Evolutionary conservation across 2,888 invertebrate genomes (phyloP).

Genomic region (Polymixis lichenea): DNA sequence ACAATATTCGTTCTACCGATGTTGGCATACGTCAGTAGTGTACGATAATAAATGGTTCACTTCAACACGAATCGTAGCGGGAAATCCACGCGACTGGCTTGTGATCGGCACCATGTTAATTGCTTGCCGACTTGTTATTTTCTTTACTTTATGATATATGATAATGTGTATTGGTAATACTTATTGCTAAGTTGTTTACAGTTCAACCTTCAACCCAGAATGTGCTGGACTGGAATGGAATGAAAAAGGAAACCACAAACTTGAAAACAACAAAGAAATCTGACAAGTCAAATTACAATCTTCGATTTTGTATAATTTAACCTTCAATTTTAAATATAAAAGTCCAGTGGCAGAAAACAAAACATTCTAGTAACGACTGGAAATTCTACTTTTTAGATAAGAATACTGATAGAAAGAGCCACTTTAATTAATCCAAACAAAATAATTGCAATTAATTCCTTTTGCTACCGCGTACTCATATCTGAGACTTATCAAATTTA

Average conservation of each 20-base stretch:
- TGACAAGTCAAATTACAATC: slow-evolving; percentile 47
- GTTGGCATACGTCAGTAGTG: slow-evolving; percentile 83
- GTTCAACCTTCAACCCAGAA: slow-evolving; percentile 68
- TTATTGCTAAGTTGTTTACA: slow-evolving; percentile 76
- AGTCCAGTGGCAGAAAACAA: slow-evolving; percentile 26
- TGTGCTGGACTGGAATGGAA: slow-evolving; percentile 33
- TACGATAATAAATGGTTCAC: slow-evolving; percentile 89
- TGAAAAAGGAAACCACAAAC: slow-evolving; percentile 37
- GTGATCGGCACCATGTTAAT: slow-evolving; percentile 88
- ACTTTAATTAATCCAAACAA: slow-evolving; percentile 24
- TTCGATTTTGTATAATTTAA: slow-evolving; percentile 45
- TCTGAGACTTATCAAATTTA: slow-evolving; percentile 32
- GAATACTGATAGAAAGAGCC: slow-evolving; percentile 7
- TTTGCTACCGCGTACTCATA: slow-evolving; percentile 26
- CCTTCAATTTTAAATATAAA: slow-evolving; percentile 56
- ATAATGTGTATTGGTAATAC: slow-evolving; percentile 71
- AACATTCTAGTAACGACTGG: slow-evolving; percentile 10
- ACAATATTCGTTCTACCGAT: slow-evolving; percentile 73
- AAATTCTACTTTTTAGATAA: slow-evolving; percentile 45
- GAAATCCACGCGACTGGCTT: slow-evolving; percentile 88
- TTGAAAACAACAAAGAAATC: slow-evolving; percentile 48
- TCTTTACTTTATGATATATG: slow-evolving; percentile 73
- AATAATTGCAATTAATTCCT: slow-evolving; percentile 38
- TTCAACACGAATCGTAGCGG: slow-evolving; percentile 88
- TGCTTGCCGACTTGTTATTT: slow-evolving; percentile 82